These are phyloP conservation scores for Cercocebus atys DNA, from an alignment of 2,113 vertebrate species.

Conservation along the genomic window DNA sequence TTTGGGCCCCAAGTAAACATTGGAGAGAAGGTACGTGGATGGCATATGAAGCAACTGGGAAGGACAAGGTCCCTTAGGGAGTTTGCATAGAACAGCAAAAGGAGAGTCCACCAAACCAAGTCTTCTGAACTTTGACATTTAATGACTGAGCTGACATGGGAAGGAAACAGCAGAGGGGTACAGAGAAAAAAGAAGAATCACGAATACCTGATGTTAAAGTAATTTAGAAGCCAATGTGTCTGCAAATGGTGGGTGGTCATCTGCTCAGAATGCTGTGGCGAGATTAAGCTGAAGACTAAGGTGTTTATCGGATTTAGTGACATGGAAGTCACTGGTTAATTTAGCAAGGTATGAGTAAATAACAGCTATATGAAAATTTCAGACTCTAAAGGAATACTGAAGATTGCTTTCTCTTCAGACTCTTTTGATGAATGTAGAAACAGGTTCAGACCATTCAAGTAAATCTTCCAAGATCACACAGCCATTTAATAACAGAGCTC, in stretches of 20 bases:
- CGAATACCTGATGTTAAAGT: background rate
- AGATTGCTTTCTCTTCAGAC: background rate
- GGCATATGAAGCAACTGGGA: background rate
- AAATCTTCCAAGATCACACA: background rate
- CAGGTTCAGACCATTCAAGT: background rate
- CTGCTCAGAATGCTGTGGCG: background rate
- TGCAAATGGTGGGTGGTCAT: too few species aligned
- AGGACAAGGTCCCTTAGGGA: background rate
- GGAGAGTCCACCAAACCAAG: background rate
- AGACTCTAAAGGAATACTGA: background rate
- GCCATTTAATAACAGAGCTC: background rate
- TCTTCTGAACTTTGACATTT: background rate
- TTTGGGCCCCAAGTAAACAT: background rate
- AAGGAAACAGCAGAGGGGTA: background rate
- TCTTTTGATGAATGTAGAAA: background rate
- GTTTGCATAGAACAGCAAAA: background rate
- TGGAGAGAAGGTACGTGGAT: background rate
- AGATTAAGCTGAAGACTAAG: background rate
- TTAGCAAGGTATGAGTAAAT: background rate
- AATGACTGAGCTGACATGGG: background rate
- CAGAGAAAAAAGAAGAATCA: background rate
- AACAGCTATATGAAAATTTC: background rate
- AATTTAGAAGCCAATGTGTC: background rate
- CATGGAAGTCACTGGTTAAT: background rate
- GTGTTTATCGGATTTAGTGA: background rate